Evolutionary conservation across 1,140 invertebrate genomes (phyloP).

Genomic region (Coptotermes formosanus): DNA sequence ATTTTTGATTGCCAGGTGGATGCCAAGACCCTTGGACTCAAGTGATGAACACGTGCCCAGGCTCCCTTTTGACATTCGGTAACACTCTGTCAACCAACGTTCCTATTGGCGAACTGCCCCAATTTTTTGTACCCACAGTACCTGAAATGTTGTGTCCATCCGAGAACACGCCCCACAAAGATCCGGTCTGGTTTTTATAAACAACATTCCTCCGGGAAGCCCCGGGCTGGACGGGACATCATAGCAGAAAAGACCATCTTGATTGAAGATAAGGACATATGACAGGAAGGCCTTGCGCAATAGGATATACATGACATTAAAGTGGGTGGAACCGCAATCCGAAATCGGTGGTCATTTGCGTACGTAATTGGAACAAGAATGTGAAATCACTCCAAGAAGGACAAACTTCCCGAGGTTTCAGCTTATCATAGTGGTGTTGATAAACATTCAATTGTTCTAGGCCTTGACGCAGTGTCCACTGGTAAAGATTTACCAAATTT

Average conservation of each 20-base stretch:
- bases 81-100: neutral
- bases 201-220: slow-evolving; percentile 3
- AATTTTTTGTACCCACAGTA: neutral
- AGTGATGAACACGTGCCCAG: neutral
- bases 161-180: neutral
- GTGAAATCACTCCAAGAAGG: no score
- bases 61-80: neutral
- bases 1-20: neutral
- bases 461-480: no score
- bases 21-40: neutral
- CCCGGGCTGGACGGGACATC: neutral
- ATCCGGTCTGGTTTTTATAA: neutral
- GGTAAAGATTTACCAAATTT: no score
- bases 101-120: neutral
- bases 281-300: no score
- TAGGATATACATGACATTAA: no score
- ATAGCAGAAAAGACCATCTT: neutral
- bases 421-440: no score
- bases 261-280: neutral
- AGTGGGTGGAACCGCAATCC: no score
- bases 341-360: no score
- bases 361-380: no score
- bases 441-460: no score
- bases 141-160: neutral
- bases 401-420: no score